Base-by-base conservation (phyloP, 2,888 invertebrate genomes). In the Eupithecia pulchellata region DNA sequence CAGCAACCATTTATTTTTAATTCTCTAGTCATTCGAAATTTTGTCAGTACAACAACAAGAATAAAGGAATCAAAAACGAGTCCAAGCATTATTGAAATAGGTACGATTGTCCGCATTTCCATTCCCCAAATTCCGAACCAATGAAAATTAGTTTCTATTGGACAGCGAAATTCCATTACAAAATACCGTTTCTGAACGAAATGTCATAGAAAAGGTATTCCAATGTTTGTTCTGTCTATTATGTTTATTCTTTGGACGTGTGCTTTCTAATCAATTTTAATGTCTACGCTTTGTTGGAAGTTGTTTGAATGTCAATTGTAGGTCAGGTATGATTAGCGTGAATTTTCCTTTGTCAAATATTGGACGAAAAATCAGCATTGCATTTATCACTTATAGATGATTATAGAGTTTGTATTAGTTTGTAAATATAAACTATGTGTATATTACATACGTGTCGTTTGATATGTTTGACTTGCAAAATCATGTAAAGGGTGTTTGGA, bases 181-280 rank as follows among this genome's bases (percentile, higher is more conserved):
- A 73, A 73, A 66, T 70, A 69, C 61, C 68, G 76, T 67, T 74
- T 77, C 77, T 75, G 75, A 76, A 76, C 72, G 58, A 69, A 77
- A 78, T 69, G 71, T 67, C 66, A 74, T 73, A 74, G 75, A 70
- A 67, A 66, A 69, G 66, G 27, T 55, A 71, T 66, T 25, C 29
- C 57, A 66, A 66, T 63, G 72, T 47, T 68, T 60, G 52, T 52
- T 32, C 30, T 29, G 29, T 30, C 29, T 8, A 60, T 36, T 64
- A n/a, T 64, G 27, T 65, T 57, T 55, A 36, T 52, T 55, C 34
- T 55, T 61, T 60, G 29, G 52, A 32, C 42, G 29, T 30, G 30
- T 60, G 58, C 9, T 60, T 60, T 60, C 57, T 60, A 57, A 57
- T 65, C 57, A 52, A 34, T n/a, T 64, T 55, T 64, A n/a, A 32